Conservation (phyloP, 2,888 invertebrate genomes). For the Temnothorax unifasciatus region DNA sequence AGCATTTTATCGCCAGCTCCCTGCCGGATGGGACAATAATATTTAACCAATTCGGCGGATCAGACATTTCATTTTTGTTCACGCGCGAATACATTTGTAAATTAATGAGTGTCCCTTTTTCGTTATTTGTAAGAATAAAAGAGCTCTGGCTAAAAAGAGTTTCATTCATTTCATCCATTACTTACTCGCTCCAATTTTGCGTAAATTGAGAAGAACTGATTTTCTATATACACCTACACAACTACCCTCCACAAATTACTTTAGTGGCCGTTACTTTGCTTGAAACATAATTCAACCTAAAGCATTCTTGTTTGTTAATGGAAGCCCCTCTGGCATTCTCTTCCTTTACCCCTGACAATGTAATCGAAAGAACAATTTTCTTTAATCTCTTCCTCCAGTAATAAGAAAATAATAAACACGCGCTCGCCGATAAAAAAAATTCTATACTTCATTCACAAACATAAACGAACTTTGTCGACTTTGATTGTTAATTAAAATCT, state of each 20-base stretch:
- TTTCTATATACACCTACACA: not conserved
- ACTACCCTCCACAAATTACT: constrained; percentile 7
- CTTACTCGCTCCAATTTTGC: not conserved
- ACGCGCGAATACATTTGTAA: not conserved
- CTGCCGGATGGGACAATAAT: constrained; percentile 7
- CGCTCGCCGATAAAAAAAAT: constrained; percentile 25
- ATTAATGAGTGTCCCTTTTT: not conserved
- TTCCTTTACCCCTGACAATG: not conserved
- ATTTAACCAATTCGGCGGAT: not conserved
- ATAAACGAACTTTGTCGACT: not conserved
- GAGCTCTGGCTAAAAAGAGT: not conserved
- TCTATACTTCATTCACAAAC: constrained; percentile 28
- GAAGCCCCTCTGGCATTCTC: constrained; percentile 6
- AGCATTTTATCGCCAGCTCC: constrained; percentile 11
- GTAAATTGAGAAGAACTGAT: constrained; percentile 5
- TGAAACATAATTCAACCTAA: not conserved
- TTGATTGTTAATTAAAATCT: constrained; percentile 6
- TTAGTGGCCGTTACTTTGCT: not conserved
- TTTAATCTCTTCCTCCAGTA: constrained; percentile 16
- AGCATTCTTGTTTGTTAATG: constrained; percentile 28
- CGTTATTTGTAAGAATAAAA: not conserved
- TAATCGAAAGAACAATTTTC: constrained; percentile 37
- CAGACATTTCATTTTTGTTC: not conserved
- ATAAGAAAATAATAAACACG: constrained; percentile 31
- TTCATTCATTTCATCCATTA: not conserved